Percentiles rank a stretch among this genome's conserved stretches.
phyloP scores from a whole-genome alignment of 2,797 vertebrate species.

The Peromyscus aztecus region DNA sequence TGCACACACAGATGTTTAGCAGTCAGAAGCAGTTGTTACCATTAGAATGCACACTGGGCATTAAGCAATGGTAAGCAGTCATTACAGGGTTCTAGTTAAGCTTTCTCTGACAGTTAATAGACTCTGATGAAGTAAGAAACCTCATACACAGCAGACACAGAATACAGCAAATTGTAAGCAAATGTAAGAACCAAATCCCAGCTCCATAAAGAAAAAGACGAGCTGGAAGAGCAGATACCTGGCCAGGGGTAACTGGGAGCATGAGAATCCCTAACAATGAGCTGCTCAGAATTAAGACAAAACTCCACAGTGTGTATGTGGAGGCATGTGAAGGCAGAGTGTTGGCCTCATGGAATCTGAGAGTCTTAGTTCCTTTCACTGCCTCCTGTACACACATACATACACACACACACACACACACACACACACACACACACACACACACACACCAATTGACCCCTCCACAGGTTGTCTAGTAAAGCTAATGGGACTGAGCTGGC shows the following conservation, averaged over 20 bases:
- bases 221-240: background rate
- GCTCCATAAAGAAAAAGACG: background rate
- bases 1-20: background rate
- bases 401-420: too few species aligned
- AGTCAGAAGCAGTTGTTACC: background rate
- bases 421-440: background rate
- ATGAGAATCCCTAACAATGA: background rate
- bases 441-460: background rate
- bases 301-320: fast-evolving
- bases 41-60: background rate
- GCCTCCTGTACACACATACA: background rate
- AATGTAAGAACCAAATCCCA: background rate
- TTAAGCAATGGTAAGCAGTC: background rate
- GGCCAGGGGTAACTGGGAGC: fast-evolving
- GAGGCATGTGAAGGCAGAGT: background rate
- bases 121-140: background rate
- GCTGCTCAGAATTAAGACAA: background rate
- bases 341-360: background rate
- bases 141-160: background rate
- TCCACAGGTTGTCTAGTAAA: background rate
- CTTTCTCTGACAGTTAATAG: constrained; percentile 24
- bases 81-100: background rate
- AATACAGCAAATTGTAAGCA: too few species aligned
- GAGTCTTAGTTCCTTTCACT: background rate
- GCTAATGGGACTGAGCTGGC: background rate